A percentile compares a stretch with the other conserved stretches of the same genome.
These are phyloP conservation scores for Urocynchramus pylzowi DNA, from an alignment of 2,113 vertebrate species.

Conservation along the genomic window DNA sequence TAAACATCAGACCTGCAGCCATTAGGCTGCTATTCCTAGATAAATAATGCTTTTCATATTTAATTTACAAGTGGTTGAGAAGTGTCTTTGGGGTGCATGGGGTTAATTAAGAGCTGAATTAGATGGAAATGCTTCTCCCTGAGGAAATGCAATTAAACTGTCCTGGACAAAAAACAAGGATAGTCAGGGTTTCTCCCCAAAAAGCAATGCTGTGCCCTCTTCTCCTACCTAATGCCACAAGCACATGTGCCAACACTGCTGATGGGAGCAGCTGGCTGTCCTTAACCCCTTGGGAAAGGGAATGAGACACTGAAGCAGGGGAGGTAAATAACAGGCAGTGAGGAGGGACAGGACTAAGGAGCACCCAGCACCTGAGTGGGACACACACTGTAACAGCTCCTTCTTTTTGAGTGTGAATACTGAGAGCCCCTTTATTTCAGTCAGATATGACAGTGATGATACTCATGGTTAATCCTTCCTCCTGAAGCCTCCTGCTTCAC, in stretches of 20 bases:
- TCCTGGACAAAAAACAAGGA: not conserved
- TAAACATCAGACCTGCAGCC: slow-evolving; percentile 65
- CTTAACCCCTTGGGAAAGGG: not conserved
- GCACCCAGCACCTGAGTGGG: not conserved
- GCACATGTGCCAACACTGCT: accelerated
- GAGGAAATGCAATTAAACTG: slow-evolving; percentile 65
- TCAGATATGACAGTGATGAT: not conserved
- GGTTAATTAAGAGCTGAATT: slow-evolving; percentile 78
- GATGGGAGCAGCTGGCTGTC: not conserved
- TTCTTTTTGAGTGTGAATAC: not conserved
- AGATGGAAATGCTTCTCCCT: slow-evolving; percentile 68
- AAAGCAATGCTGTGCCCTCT: accelerated
- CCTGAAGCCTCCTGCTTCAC: not conserved
- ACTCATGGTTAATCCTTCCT: not conserved
- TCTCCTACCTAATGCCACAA: not conserved
- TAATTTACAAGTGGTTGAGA: slow-evolving; percentile 72
- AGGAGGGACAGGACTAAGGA: not conserved
- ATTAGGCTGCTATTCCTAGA: slow-evolving; percentile 67
- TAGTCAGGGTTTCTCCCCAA: not conserved
- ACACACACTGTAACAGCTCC: not conserved
- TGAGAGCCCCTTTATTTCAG: not conserved
- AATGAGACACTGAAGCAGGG: not conserved
- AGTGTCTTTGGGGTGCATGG: slow-evolving; percentile 67
- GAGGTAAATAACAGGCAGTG: not conserved
- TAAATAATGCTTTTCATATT: slow-evolving; percentile 80